Base-by-base conservation (phyloP, 2,797 vertebrate genomes). In the Coendou prehensilis region DNA sequence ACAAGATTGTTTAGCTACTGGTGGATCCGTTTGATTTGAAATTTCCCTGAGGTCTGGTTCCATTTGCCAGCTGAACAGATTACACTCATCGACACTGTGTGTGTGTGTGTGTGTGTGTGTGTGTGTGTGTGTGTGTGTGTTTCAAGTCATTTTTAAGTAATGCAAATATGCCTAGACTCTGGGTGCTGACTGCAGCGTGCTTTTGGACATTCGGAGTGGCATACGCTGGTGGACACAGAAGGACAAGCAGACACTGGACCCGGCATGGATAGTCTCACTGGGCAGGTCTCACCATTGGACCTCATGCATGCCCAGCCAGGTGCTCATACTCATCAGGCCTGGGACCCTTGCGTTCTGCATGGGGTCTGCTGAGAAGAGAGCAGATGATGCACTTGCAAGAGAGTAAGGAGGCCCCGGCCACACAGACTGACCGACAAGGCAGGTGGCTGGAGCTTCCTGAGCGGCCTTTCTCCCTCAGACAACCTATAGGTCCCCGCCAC, bases 81-180 rank as follows among this genome's bases (percentile, higher is more conserved):
- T 91, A 86, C 5, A 41, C 3, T 93, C 91, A 96, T 59, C 87
- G 91, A 73, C 41, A 50, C 57, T 26, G 22, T 50, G 56, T 67
- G 64, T 67, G 64, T n/a, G 64, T 76, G 67, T 23, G 7, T 88
- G 26, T 67, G 37, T 57, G 28, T 81, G 80, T 22, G 8, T 85
- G 45, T 63, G 41, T 54, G 73, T 47, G 15, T 52, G 20, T 87
- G 33, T 30, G 28, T 54, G 30, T 79, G 61, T 26, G 9, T 91
- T 93, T 84, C 28, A 86, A 83, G 89, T 86, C 61, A 75, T 91
- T 96, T 97, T 93, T 75, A 93, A 96, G 63, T 82, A 83, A 83
- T 17, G 1, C 87, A 67, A 75, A 92, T 92, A 67, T 96, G 79
- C 71, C 10, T 83, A 15, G 64, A 20, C 56, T 87, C 85, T 57